Percentiles rank a stretch among this genome's conserved stretches.
Conservation (phyloP, 2,888 invertebrate species). For the Hirtodrosophila cameraria region DNA sequence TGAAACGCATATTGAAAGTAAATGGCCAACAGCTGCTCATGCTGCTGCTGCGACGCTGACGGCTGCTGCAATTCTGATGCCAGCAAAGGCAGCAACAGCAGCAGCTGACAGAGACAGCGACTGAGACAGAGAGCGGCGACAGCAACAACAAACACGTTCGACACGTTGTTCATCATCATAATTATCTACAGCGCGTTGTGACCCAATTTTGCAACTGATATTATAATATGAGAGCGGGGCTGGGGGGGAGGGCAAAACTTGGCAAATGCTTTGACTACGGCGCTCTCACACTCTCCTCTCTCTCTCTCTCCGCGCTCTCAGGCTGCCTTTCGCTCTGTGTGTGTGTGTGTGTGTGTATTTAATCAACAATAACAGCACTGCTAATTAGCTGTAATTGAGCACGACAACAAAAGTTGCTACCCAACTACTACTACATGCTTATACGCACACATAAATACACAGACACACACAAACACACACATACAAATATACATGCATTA, state of each 20-base stretch:
- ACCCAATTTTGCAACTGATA: constrained; percentile 75
- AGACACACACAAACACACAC: neutral
- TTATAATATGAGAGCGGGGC: constrained; percentile 41
- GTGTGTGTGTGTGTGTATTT: too few relatives aligned
- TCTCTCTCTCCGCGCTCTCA: constrained; percentile 8
- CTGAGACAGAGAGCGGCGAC: neutral
- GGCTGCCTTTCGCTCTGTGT: too few relatives aligned
- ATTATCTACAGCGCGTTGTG: constrained; percentile 54
- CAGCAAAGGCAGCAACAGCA: constrained; percentile 17
- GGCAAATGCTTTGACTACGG: constrained; percentile 5
- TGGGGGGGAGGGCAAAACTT: neutral
- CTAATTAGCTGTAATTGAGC: constrained; percentile 75
- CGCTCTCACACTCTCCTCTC: constrained; percentile 18
- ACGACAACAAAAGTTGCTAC: constrained; percentile 41
- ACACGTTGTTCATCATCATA: constrained; percentile 69
- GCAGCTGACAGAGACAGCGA: constrained; percentile 15
- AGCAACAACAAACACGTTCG: constrained; percentile 66
- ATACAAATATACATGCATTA: constrained; percentile 5
- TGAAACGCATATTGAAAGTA: constrained; percentile 68
- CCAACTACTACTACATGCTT: constrained; percentile 2
- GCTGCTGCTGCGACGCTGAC: constrained; percentile 7
- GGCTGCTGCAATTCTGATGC: constrained; percentile 17
- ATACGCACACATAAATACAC: neutral
- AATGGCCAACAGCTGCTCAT: constrained; percentile 71
- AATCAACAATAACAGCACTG: constrained; percentile 64